These are phyloP conservation scores for Axinella damicornis DNA, from an alignment of 37 sponge, comb jelly and placozoan genomes.

Conservation along the genomic window DNA sequence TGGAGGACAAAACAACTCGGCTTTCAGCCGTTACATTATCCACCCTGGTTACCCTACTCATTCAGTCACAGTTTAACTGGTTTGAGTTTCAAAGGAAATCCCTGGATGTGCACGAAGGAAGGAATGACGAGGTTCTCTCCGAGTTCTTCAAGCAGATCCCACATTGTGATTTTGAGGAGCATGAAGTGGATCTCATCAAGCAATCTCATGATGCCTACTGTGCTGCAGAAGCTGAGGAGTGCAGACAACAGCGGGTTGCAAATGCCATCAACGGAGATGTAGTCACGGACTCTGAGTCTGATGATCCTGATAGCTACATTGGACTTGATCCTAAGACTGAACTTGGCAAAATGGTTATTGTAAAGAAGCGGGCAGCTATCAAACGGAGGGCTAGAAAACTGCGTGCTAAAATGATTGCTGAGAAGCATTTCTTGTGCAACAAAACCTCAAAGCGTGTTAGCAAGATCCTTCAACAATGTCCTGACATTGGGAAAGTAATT, in stretches of 20 bases:
- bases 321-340: background rate
- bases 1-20: background rate
- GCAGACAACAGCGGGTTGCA: constrained; percentile 8
- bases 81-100: background rate
- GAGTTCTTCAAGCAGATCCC: background rate
- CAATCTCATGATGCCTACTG: constrained; percentile 22
- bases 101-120: too few species aligned
- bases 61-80: constrained; percentile 17
- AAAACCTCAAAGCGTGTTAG: background rate
- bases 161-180: background rate
- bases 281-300: constrained; percentile 29
- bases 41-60: background rate
- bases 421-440: background rate
- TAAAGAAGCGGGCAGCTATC: background rate
- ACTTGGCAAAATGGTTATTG: too few species aligned
- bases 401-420: constrained; percentile 8
- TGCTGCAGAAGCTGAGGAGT: background rate
- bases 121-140: background rate
- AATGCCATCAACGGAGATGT: constrained; percentile 4
- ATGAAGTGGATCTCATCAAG: background rate
- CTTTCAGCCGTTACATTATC: background rate
- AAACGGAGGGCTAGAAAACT: background rate
- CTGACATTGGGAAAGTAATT: constrained; percentile 43
- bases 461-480: background rate
- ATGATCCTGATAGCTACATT: constrained; percentile 19